Percentiles rank a stretch among this genome's conserved stretches.
Evolutionary conservation across 1,140 invertebrate genomes (phyloP).

Genomic region (Drosophila asahinai): DNA sequence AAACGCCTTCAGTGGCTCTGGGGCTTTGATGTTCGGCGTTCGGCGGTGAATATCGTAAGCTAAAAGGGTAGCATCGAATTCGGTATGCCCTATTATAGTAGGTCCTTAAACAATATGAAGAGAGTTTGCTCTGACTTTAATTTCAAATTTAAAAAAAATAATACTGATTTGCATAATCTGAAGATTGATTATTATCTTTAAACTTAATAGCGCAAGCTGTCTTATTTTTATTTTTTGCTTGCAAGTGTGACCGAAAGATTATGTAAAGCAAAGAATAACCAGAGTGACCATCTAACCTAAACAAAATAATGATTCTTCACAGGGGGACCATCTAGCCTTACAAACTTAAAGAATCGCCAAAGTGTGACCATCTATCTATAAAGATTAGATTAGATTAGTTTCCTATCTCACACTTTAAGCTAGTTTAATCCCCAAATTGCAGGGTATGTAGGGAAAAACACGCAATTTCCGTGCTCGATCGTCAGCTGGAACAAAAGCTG

Average conservation of each 20-base stretch:
- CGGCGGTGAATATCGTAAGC: constrained; percentile 36
- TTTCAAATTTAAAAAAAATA: too few species aligned
- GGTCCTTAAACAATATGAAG: not conserved
- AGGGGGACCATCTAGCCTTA: too few species aligned
- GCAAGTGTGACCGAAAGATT: not conserved
- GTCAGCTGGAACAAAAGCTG: constrained; percentile 33
- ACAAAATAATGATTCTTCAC: too few species aligned
- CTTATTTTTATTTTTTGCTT: not conserved
- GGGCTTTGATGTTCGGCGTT: constrained; percentile 60
- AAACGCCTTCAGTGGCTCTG: constrained; percentile 70
- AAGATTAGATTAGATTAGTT: too few species aligned
- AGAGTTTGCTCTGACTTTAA: too few species aligned
- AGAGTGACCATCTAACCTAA: not conserved
- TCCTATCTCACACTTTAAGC: not conserved
- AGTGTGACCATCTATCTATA: not conserved
- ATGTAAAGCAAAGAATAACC: not conserved
- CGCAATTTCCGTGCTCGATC: constrained; percentile 31
- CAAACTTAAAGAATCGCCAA: too few species aligned
- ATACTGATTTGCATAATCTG: not conserved
- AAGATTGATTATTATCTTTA: not conserved
- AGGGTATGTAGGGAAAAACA: constrained; percentile 21
- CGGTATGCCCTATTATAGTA: not conserved
- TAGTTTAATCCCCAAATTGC: not conserved
- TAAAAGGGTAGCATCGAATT: not conserved
- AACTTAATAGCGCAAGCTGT: not conserved